Base-by-base conservation (phyloP, 2,113 vertebrate species). In the Ivindomyrus marchei region DNA sequence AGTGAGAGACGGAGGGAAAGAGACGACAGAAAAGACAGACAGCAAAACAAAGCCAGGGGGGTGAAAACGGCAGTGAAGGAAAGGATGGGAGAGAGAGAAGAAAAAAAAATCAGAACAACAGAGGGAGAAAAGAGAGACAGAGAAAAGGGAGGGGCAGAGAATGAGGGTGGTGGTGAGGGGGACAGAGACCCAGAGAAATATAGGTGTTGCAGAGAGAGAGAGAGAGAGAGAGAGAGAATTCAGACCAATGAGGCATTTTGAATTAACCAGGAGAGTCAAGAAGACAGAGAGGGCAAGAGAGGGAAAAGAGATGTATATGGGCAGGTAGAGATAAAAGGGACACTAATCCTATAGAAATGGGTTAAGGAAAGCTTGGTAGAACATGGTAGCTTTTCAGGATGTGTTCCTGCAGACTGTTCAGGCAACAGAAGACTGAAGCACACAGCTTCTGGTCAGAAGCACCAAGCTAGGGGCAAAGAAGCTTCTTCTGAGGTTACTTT, bases 311-410 rank as follows among this genome's bases (percentile, higher is more conserved):
- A 70, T 70, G 91, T 85, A 90, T 88, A 91, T 91, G 88, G 88
- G 89, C 36, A 80, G 86, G 90, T 90, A 90, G 84, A 93, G 93
- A 94, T 95, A 94, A 95, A 93, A 94, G 84, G 85, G 52, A n/a
- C 56, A 1, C 90, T 94, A 94, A 94, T 95, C 94, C 93, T 92
- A 91, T 89, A 89, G 91, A 56, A 89, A 42, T 90, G 90, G n/a
- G 83, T 87, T 89, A 91, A 91, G 92, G 93, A 92, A 93, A 91
- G 92, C 90, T 92, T 93, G 91, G 50, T 92, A 90, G 92, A 94
- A 91, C 91, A 93, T 42, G 90, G 92, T 88, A 91, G 89, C 90
- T 92, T 91, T 89, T 80, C 42, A 90, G 93, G 90, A 91, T 91
- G 91, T 90, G 80, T 89, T 90, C 36, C 19, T 36, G 91, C 92